phyloP scores from a whole-genome alignment of 2,797 vertebrate species.

The Enteromius fasciolatus region DNA sequence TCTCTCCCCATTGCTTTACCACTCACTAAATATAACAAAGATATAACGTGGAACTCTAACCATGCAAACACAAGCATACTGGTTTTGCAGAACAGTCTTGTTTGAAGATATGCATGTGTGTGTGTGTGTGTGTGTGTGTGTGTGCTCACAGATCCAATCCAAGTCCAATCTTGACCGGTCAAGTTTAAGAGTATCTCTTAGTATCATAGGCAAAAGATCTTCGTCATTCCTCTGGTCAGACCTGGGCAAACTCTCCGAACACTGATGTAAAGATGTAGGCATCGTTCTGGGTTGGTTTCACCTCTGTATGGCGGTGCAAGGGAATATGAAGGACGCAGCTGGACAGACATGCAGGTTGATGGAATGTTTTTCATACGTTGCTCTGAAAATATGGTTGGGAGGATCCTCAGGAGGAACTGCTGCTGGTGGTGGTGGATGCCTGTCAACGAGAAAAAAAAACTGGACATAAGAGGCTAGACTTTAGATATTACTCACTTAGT shows the following conservation, averaged over 20 bases:
- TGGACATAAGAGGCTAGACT: conserved; percentile 29
- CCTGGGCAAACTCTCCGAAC: conserved; percentile 2
- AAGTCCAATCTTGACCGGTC: background rate
- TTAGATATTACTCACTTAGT: conserved; percentile 32
- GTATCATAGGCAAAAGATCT: background rate
- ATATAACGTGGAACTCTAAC: conserved; percentile 54
- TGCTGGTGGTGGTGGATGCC: conserved; percentile 75
- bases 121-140: background rate
- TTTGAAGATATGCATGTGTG: conserved; percentile 45
- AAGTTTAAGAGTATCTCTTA: background rate
- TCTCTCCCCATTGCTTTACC: background rate
- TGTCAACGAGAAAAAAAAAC: conserved; percentile 66
- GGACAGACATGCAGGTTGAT: conserved; percentile 28
- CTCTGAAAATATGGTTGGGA: conserved; percentile 42
- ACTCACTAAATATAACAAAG: conserved; percentile 38
- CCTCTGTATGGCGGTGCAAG: background rate
- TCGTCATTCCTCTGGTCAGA: background rate
- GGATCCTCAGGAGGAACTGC: conserved; percentile 72
- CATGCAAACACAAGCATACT: conserved; percentile 74
- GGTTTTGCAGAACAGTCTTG: conserved; percentile 31
- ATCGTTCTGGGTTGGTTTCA: conserved; percentile 15
- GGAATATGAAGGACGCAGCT: conserved; percentile 25
- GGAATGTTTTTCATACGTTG: conserved; percentile 46
- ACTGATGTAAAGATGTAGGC: background rate
- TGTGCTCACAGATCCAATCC: conserved; percentile 5